These are phyloP conservation scores for Plebejus anna DNA, from an alignment of 2,888 invertebrate species.

Conservation along the genomic window DNA sequence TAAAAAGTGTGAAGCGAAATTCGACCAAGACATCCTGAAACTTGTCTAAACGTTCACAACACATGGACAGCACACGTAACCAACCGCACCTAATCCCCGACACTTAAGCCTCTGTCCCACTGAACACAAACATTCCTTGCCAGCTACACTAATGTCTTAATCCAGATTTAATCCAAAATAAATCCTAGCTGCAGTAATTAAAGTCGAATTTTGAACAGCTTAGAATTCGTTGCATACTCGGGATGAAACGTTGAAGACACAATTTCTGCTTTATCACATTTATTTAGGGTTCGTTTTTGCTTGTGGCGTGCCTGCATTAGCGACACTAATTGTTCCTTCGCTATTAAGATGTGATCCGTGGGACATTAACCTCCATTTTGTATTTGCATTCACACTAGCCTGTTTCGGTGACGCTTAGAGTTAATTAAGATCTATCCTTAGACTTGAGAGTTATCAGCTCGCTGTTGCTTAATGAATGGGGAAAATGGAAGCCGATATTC, in stretches of 20 bases:
- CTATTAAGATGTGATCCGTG: conserved; percentile 48
- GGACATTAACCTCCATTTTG: conserved; percentile 49
- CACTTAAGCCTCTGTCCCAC: conserved; percentile 23
- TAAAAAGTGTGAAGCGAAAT: no score
- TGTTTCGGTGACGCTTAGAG: conserved; percentile 30
- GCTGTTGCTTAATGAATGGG: background rate
- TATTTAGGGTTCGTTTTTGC: conserved; percentile 32
- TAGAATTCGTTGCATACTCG: conserved; percentile 1
- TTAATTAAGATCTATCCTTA: background rate
- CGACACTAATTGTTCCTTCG: conserved; percentile 50
- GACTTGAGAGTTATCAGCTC: background rate
- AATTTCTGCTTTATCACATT: conserved; percentile 22
- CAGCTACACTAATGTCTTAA: conserved; percentile 21
- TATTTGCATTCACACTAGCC: conserved; percentile 40
- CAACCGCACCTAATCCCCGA: conserved; percentile 20
- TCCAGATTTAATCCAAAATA: conserved; percentile 8
- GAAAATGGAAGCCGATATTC: background rate
- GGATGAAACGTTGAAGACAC: background rate
- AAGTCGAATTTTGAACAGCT: conserved; percentile 6
- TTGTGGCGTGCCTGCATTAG: conserved; percentile 35
- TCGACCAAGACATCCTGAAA: background rate
- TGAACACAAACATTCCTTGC: conserved; percentile 29
- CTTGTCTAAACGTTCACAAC: background rate
- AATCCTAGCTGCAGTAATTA: background rate
- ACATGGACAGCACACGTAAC: conserved; percentile 11